Evolutionary conservation across 35 echinoderm and acorn worm species (phyloP).

Genomic region (Anneissia japonica): DNA sequence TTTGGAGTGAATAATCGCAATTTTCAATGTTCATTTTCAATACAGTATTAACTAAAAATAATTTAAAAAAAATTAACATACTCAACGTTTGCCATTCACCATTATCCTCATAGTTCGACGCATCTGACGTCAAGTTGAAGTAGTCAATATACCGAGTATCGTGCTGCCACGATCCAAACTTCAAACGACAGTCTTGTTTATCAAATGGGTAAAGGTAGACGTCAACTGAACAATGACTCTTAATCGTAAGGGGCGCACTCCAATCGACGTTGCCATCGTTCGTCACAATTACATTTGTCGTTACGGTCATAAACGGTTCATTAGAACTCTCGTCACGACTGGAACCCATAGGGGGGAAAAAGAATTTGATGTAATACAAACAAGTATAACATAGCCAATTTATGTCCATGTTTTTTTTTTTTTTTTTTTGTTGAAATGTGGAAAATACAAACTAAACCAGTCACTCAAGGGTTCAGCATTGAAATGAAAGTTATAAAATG

Average conservation of each 20-base stretch:
- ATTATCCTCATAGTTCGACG: conserved; percentile 46
- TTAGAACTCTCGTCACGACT: conserved; percentile 48
- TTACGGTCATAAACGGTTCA: conserved; percentile 72
- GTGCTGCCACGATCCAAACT: conserved; percentile 97
- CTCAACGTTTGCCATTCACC: conserved; percentile 94
- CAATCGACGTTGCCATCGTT: conserved; percentile 64
- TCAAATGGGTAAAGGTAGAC: conserved; percentile 91
- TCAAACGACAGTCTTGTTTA: conserved; percentile 56
- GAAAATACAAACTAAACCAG: background rate
- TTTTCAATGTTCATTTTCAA: no score
- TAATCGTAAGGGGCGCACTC: conserved; percentile 85
- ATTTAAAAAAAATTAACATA: background rate
- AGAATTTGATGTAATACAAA: no score
- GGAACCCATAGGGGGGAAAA: no score
- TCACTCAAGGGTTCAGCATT: background rate
- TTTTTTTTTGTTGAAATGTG: background rate
- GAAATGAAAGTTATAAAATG: background rate
- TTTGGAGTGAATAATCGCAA: no score
- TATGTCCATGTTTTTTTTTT: background rate
- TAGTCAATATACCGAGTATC: conserved; percentile 83
- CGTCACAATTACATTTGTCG: conserved; percentile 66
- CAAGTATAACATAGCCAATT: background rate
- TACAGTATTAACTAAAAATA: no score
- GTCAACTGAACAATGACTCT: conserved; percentile 70
- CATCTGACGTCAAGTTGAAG: background rate